Evolutionary conservation across 2,888 invertebrate species (phyloP).

Genomic region (Campoletis raptor): DNA sequence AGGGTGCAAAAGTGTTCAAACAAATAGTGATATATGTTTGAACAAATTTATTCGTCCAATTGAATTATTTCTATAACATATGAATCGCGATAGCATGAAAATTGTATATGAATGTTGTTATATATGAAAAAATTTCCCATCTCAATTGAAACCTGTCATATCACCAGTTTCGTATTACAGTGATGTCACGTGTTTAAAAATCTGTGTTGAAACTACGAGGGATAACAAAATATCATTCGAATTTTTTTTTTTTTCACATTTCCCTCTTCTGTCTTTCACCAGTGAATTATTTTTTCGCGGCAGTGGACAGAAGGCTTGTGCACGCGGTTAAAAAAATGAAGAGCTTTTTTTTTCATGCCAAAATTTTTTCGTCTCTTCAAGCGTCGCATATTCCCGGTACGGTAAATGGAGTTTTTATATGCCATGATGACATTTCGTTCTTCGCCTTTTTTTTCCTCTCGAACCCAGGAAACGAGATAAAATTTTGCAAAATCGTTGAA

Average conservation of each 20-base stretch:
- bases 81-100: not conserved
- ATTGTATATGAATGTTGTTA: not conserved
- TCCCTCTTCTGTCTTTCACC: not conserved
- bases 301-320: not conserved
- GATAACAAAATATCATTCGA: not conserved
- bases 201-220: slow-evolving; percentile 15
- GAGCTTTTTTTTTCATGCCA: not conserved
- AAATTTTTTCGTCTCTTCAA: not conserved
- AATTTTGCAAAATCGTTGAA: not conserved
- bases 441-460: slow-evolving; percentile 6
- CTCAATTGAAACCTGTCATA: not conserved
- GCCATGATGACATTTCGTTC: not conserved
- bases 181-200: slow-evolving; percentile 5
- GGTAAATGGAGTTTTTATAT: not conserved
- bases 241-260: not conserved
- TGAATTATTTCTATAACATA: not conserved
- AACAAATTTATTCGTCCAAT: not conserved
- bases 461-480: not conserved
- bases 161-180: not conserved
- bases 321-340: not conserved
- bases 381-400: not conserved
- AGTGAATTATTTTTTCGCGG: not conserved
- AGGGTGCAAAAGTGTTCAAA: not conserved
- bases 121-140: not conserved
- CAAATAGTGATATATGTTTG: not conserved